phyloP scores from a whole-genome alignment of 2,888 invertebrate species.

The Macrophya annulata region DNA sequence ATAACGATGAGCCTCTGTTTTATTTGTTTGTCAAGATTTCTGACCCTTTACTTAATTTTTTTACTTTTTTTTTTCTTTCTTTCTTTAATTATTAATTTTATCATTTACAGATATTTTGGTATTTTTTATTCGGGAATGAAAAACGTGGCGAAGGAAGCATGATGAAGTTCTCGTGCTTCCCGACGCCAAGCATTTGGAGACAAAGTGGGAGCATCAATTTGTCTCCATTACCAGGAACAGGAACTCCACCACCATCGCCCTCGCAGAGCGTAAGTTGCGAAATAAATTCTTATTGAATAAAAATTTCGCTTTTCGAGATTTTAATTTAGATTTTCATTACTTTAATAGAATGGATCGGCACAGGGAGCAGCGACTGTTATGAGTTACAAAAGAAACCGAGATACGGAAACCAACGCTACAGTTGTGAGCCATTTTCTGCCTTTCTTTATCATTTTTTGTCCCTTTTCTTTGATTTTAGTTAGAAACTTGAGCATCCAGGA shows the following conservation, averaged over 20 bases:
- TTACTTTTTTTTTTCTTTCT: no score
- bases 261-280: constrained; percentile 57
- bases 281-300: not conserved
- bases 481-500: not conserved
- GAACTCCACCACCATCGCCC: constrained; percentile 10
- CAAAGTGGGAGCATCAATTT: constrained; percentile 75
- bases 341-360: constrained; percentile 66
- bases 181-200: constrained; percentile 72
- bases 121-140: not conserved
- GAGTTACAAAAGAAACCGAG: constrained; percentile 72
- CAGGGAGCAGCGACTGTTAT: constrained; percentile 68
- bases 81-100: not conserved
- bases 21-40: not conserved
- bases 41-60: not conserved
- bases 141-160: constrained; percentile 46
- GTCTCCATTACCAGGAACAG: constrained; percentile 66
- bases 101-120: constrained; percentile 6
- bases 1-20: no score
- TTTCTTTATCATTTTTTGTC: not conserved
- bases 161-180: constrained; percentile 77
- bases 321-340: not conserved
- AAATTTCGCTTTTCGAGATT: not conserved
- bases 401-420: constrained; percentile 66
- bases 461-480: not conserved
- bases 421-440: constrained; percentile 69